These are phyloP conservation scores for Palloptera scutellata DNA, from an alignment of 2,888 invertebrate genomes.

Conservation along the genomic window DNA sequence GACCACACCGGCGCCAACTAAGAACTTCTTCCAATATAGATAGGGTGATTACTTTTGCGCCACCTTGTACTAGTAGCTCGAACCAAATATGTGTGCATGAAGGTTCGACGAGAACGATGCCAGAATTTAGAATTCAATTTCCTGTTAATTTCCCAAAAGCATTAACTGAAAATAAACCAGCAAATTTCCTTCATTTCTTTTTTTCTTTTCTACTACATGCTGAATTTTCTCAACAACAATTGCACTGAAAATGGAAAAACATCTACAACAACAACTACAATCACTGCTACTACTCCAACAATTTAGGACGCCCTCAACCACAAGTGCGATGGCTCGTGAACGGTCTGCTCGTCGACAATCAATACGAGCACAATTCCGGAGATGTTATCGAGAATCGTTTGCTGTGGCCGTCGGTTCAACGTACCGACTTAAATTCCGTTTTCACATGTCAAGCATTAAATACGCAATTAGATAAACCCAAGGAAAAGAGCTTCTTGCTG, in stretches of 20 bases:
- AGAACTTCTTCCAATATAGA: no score
- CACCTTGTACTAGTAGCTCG: no score
- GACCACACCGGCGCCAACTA: no score
- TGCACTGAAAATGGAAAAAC: neutral
- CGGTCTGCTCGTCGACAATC: constrained; percentile 80
- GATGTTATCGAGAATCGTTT: constrained; percentile 87
- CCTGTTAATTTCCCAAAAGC: constrained; percentile 56
- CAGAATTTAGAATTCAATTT: constrained; percentile 41
- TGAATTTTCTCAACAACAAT: constrained; percentile 10
- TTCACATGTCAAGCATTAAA: constrained; percentile 90
- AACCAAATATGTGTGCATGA: no score
- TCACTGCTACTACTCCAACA: neutral
- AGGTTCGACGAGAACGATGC: no score
- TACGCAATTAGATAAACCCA: constrained; percentile 82
- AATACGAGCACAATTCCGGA: constrained; percentile 83
- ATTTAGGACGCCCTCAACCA: constrained; percentile 80
- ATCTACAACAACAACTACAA: neutral
- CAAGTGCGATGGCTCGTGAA: constrained; percentile 85
- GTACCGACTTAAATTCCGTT: constrained; percentile 83
- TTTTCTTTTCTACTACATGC: constrained; percentile 4
- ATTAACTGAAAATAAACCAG: constrained; percentile 41
- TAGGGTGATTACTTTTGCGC: no score
- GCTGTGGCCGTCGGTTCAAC: constrained; percentile 76
- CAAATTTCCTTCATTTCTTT: constrained; percentile 14
- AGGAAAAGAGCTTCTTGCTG: constrained; percentile 77